These are phyloP conservation scores for Syngnathus rostellatus DNA, from an alignment of 2,797 vertebrate species.

Conservation along the genomic window DNA sequence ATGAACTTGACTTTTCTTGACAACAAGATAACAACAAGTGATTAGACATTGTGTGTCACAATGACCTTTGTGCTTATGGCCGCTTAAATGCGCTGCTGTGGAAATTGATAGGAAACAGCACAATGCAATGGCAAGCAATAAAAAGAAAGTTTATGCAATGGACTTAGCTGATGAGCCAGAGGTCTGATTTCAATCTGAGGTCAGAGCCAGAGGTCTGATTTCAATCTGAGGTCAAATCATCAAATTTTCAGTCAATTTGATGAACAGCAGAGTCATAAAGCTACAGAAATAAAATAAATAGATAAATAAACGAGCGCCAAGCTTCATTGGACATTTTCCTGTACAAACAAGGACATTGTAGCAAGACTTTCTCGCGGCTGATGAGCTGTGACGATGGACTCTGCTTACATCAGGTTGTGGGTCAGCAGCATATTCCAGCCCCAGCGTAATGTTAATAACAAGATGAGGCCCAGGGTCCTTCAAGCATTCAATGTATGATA, in stretches of 20 bases:
- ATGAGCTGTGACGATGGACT: background rate
- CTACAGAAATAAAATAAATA: background rate
- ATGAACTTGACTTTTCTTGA: background rate
- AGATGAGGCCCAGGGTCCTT: background rate
- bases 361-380: background rate
- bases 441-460: background rate
- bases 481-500: background rate
- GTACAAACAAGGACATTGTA: background rate
- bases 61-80: background rate
- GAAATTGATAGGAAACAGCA: background rate
- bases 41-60: background rate
- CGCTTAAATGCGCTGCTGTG: background rate
- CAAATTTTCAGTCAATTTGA: background rate
- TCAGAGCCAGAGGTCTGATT: background rate
- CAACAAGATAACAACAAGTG: no score
- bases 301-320: background rate
- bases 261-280: background rate
- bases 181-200: background rate
- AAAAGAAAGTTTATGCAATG: background rate
- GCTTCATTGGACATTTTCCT: background rate
- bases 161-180: background rate
- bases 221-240: no score
- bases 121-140: background rate
- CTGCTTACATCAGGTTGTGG: background rate
- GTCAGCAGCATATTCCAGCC: background rate